Conservation (phyloP, 2,888 invertebrate genomes). For the Amphipyra berbera region DNA sequence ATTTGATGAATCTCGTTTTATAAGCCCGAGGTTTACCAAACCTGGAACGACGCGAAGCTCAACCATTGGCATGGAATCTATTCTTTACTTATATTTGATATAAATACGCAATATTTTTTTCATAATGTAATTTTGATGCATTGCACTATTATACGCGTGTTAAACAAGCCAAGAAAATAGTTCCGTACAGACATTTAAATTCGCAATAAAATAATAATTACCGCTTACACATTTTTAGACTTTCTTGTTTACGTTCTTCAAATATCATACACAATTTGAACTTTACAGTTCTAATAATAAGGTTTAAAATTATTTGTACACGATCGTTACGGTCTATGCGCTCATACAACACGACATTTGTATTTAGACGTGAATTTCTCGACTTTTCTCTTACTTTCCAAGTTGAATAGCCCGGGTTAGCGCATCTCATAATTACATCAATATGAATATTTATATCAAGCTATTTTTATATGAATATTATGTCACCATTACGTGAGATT, state of each 20-base stretch:
- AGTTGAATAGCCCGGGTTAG: constrained; percentile 85
- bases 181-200: constrained; percentile 20
- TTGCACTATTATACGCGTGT: constrained; percentile 32
- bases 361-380: constrained; percentile 80
- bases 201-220: constrained; percentile 49
- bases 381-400: constrained; percentile 86
- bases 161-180: constrained; percentile 25
- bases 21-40: too few species aligned
- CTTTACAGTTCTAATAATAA: constrained; percentile 36
- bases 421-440: constrained; percentile 76
- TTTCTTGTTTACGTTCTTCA: constrained; percentile 32
- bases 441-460: constrained; percentile 56
- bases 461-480: constrained; percentile 48
- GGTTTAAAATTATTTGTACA: constrained; percentile 46
- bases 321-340: constrained; percentile 69
- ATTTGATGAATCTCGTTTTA: too few species aligned
- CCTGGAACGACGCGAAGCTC: too few species aligned
- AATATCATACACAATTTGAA: constrained; percentile 17
- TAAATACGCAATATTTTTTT: background rate
- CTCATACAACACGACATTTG: constrained; percentile 74
- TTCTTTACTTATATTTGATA: background rate
- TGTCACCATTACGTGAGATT: constrained; percentile 52
- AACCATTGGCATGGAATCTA: background rate
- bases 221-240: constrained; percentile 39
- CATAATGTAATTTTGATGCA: background rate